Conservation (phyloP, 2,797 vertebrate genomes). For the Vipera ursinii region DNA sequence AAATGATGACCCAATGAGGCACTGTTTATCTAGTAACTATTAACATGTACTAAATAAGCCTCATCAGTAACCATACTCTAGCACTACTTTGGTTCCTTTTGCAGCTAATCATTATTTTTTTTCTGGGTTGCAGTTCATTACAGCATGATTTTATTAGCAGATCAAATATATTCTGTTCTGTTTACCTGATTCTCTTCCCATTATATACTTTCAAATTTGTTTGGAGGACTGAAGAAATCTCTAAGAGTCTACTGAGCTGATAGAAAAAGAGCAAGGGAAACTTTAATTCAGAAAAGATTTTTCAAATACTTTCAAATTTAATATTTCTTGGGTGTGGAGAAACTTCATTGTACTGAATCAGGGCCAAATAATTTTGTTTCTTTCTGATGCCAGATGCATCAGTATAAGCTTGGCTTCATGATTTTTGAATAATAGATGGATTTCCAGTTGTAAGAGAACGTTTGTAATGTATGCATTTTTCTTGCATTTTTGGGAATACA, state of each 20-base stretch:
- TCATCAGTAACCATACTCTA: neutral
- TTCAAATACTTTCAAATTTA: neutral
- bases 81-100: neutral
- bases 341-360: conserved; percentile 24
- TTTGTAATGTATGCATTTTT: neutral
- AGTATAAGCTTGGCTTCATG: neutral
- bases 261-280: neutral
- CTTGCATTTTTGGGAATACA: neutral
- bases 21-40: neutral
- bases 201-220: neutral
- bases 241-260: neutral
- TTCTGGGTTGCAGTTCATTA: neutral
- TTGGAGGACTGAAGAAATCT: neutral
- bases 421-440: neutral
- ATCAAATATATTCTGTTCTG: neutral
- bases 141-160: neutral
- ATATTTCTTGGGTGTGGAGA: conserved; percentile 24
- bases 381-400: neutral
- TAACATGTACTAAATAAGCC: neutral
- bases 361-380: neutral
- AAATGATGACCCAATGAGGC: neutral
- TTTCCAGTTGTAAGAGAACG: neutral
- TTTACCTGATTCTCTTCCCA: neutral
- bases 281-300: neutral
- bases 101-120: neutral